phyloP scores from a whole-genome alignment of 2,797 vertebrate species.

The Avahi laniger region DNA sequence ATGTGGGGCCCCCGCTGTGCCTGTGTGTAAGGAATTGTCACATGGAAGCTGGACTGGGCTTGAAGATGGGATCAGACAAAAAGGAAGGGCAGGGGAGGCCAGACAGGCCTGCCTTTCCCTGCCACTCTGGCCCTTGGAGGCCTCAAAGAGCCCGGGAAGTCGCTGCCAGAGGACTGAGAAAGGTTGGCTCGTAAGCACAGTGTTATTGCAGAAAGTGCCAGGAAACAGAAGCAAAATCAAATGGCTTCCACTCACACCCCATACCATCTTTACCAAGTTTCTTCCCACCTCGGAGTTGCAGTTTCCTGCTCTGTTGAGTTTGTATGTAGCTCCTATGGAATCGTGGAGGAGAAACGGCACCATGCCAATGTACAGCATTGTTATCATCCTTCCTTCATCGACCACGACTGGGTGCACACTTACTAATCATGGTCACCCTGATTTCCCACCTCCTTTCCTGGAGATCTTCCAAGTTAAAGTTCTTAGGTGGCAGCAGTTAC shows the following conservation, averaged over 20 bases:
- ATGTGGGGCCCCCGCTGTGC: no score
- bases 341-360: background rate
- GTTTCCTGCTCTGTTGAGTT: background rate
- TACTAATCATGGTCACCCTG: background rate
- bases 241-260: background rate
- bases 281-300: background rate
- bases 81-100: background rate
- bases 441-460: background rate
- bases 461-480: background rate
- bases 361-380: fast-evolving
- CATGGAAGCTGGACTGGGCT: background rate
- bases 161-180: background rate
- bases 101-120: background rate
- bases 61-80: background rate
- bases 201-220: background rate
- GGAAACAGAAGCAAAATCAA: background rate
- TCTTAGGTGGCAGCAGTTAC: background rate
- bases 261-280: background rate
- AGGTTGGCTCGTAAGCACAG: background rate
- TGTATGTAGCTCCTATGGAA: background rate
- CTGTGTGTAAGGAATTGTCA: background rate
- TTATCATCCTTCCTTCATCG: background rate
- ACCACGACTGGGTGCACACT: background rate
- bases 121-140: background rate
- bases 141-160: background rate